A percentile compares a stretch with the other conserved stretches of the same genome.
Evolutionary conservation across 2,113 vertebrate species (phyloP).

Genomic region (Datnioides undecimradiatus): DNA sequence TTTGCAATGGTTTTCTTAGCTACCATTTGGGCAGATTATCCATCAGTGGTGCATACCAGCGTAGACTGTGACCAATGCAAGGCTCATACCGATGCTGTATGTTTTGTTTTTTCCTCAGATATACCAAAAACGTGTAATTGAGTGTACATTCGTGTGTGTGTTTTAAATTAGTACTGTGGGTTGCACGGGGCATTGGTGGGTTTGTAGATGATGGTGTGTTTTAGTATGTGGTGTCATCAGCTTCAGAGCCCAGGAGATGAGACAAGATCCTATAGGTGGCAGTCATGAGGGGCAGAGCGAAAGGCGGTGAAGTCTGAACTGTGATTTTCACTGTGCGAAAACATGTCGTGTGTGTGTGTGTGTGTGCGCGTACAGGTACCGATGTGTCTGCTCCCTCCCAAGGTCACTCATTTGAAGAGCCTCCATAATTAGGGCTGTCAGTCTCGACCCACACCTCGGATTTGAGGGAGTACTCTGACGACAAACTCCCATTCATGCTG

Average conservation of each 20-base stretch:
- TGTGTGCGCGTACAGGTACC: constrained; percentile 18
- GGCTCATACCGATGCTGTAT: constrained; percentile 3
- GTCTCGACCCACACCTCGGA: constrained; percentile 53
- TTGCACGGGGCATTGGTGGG: background rate
- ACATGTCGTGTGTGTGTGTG: constrained; percentile 16
- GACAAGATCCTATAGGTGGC: constrained; percentile 59
- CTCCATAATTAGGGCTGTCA: constrained; percentile 68
- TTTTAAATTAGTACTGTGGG: constrained; percentile 12
- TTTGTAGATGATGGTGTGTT: constrained; percentile 23
- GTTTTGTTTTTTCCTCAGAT: constrained; percentile 14
- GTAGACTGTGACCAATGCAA: background rate
- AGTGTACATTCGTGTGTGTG: background rate
- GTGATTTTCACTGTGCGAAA: constrained; percentile 40
- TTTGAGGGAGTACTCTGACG: constrained; percentile 45
- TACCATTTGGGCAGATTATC: constrained; percentile 34
- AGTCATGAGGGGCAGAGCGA: constrained; percentile 55
- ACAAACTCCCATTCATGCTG: constrained; percentile 65
- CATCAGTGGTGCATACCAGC: background rate
- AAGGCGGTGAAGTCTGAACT: constrained; percentile 30
- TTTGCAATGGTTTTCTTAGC: constrained; percentile 18
- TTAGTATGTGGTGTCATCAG: constrained; percentile 51
- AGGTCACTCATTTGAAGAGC: constrained; percentile 74
- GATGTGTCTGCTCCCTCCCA: constrained; percentile 50
- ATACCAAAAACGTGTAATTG: constrained; percentile 20
- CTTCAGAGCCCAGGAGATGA: constrained; percentile 22